Evolutionary conservation across 2,113 vertebrate species (phyloP).

Genomic region (Gorilla gorilla): DNA sequence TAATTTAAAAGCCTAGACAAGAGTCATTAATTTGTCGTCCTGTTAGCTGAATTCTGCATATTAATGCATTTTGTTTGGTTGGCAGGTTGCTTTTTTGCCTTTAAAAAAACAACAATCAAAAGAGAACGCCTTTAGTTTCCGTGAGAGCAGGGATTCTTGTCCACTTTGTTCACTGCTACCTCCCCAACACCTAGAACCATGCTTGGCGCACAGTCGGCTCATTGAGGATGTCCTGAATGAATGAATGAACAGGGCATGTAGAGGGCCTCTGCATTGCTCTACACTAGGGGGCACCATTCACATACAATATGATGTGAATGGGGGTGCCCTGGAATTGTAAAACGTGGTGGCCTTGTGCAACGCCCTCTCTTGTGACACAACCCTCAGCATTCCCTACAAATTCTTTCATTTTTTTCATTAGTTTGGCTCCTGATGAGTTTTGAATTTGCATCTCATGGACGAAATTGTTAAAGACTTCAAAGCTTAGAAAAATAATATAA

Average conservation of each 20-base stretch:
- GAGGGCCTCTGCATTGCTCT: background rate
- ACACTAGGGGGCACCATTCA: slow-evolving; percentile 62
- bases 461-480: background rate
- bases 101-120: background rate
- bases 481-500: slow-evolving; percentile 22
- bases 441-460: background rate
- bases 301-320: background rate
- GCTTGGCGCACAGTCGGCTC: background rate
- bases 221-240: background rate
- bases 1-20: slow-evolving; percentile 41
- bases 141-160: background rate
- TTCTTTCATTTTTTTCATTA: background rate
- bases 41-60: background rate
- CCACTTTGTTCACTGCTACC: background rate
- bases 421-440: background rate
- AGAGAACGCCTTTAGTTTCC: background rate
- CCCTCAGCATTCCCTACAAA: background rate
- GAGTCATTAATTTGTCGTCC: background rate
- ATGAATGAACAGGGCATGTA: background rate
- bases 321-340: background rate
- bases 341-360: background rate
- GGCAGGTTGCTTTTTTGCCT: background rate
- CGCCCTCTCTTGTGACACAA: background rate
- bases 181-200: background rate
- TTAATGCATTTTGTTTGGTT: slow-evolving; percentile 3